Evolutionary conservation across 2,113 vertebrate species (phyloP).

Genomic region (Paratilapia polleni): DNA sequence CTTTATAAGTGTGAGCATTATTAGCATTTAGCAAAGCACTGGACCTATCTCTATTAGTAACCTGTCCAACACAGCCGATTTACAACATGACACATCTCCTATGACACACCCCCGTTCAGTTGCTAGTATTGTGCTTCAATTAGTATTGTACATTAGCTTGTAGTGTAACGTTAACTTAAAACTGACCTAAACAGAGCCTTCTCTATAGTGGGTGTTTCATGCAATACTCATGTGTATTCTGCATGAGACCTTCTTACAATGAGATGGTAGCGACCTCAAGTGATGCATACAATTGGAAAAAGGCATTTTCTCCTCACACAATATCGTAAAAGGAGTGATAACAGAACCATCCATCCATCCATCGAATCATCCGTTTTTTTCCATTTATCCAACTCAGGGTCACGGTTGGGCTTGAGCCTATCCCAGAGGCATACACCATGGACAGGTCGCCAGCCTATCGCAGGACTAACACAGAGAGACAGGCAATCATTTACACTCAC

Average conservation of each 20-base stretch:
- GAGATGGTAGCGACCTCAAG: not conserved
- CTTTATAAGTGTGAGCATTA: not conserved
- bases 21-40: not conserved
- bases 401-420: not conserved
- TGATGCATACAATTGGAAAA: not conserved
- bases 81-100: not conserved
- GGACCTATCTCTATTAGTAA: not conserved
- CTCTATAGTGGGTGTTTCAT: rapidly evolving
- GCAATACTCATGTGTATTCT: not conserved
- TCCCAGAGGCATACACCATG: not conserved
- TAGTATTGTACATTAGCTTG: not conserved
- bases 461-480: no score
- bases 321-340: no score
- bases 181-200: not conserved
- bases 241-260: not conserved
- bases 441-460: no score
- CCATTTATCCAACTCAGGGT: not conserved
- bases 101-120: not conserved
- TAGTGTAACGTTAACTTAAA: not conserved
- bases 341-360: not conserved
- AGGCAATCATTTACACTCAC: no score
- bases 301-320: no score
- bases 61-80: not conserved
- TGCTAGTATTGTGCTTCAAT: not conserved
- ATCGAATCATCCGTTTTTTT: not conserved